Evolutionary conservation across 2,113 vertebrate species (phyloP).

Genomic region (Lontra canadensis): DNA sequence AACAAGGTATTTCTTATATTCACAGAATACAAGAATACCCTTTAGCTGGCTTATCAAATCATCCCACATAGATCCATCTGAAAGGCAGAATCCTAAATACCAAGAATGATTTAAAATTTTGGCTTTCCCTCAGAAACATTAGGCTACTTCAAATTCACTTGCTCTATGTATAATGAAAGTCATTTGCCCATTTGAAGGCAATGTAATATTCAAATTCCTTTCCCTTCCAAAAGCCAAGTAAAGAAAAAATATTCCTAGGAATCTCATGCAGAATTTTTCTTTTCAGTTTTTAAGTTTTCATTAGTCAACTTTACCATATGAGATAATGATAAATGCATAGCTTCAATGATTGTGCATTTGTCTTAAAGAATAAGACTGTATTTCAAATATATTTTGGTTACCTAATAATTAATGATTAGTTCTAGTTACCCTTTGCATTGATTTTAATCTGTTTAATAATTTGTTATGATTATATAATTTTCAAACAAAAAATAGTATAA

Average conservation of each 20-base stretch:
- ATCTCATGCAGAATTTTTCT: neutral
- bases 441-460: neutral
- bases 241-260: neutral
- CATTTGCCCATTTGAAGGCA: neutral
- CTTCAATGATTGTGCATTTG: neutral
- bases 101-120: neutral
- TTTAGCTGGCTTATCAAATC: neutral
- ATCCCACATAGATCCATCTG: neutral
- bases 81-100: neutral
- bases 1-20: neutral
- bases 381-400: neutral
- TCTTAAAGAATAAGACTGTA: neutral
- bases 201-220: neutral
- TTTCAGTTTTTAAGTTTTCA: neutral
- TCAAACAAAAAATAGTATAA: neutral
- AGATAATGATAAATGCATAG: neutral
- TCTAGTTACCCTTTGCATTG: neutral
- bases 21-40: neutral
- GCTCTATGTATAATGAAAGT: neutral
- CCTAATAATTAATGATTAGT: neutral
- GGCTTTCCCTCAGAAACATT: neutral
- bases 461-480: neutral
- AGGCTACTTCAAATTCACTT: neutral
- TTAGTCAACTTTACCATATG: neutral
- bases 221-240: neutral